phyloP scores from a whole-genome alignment of 2,797 vertebrate species.

The Tolypeutes matacus region DNA sequence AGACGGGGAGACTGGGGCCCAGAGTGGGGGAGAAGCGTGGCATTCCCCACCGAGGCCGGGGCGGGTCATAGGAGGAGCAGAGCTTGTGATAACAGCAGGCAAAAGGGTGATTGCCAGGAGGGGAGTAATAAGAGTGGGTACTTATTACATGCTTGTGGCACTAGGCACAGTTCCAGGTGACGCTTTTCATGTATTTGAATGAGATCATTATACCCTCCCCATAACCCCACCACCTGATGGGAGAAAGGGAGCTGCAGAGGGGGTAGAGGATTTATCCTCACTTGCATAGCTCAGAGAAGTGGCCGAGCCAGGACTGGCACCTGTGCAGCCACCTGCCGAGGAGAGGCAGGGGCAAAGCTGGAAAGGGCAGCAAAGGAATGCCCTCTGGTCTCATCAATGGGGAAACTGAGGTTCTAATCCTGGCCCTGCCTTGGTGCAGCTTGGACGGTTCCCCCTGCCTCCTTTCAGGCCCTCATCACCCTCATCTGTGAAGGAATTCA shows the following conservation, averaged over 20 bases:
- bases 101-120: background rate
- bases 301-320: background rate
- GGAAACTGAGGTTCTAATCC: background rate
- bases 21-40: fast-evolving
- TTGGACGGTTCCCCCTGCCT: fast-evolving
- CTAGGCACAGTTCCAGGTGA: background rate
- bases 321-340: fast-evolving
- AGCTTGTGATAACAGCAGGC: background rate
- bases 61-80: background rate
- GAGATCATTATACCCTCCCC: background rate
- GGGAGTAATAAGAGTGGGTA: background rate
- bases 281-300: background rate
- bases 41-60: fast-evolving
- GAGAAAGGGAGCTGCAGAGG: background rate
- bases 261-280: background rate
- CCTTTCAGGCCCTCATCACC: background rate
- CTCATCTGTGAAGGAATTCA: background rate
- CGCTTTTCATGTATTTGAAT: background rate
- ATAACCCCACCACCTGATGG: background rate
- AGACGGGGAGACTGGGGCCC: background rate
- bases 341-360: background rate
- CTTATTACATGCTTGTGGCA: fast-evolving
- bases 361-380: background rate
- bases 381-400: background rate
- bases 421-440: background rate